Evolutionary conservation across 1,140 invertebrate species (phyloP), one percentile per base, ranked within the genome.

Genomic region (Sitobion miscanthi): DNA sequence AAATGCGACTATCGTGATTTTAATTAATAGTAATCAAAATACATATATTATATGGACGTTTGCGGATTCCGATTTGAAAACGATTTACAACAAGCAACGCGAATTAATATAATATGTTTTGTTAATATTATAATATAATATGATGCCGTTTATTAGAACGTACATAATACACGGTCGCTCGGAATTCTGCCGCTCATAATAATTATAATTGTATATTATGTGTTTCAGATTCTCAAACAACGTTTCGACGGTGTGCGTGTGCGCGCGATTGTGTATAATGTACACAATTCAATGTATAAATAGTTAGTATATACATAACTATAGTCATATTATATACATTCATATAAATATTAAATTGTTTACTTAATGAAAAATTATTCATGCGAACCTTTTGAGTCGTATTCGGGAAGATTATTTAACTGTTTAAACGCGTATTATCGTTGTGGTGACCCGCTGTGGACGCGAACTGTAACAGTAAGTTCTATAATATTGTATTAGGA

Each of bases 331-430:
- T 77, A 69, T 69, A 17, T 77, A 77, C 62, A 30, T 17, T n/a
- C n/a, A 77, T 77, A 77, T 77, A 77, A 77, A 77, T n/a, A 77
- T 77, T 77, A 77, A 77, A 77, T 77, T 30, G 62, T 77, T 77
- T 77, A n/a, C 21, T 54, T 54, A 54, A 54, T 23, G 52, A 54
- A 54, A 77, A 77, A 77, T 77, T 77, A 77, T 77, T 77, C 62
- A 77, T 77, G 62, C 14, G 17, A 77, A 77, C 62, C 62, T 77
- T n/a, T 6, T 14, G 4, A 69, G n/a, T 69, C 62, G 30, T 77
- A 6, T 4, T n/a, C n/a, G n/a, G 14, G 11, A 77, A 77, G 62
- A 77, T 77, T n/a, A 77, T 77, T 77, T 77, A n/a, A 77, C 62
- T 77, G 14, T 77, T 77, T n/a, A 25, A 62, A 62, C 8, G 9